Base-by-base conservation (phyloP, 1,140 invertebrate genomes). In the Drosophila ohnishii region DNA sequence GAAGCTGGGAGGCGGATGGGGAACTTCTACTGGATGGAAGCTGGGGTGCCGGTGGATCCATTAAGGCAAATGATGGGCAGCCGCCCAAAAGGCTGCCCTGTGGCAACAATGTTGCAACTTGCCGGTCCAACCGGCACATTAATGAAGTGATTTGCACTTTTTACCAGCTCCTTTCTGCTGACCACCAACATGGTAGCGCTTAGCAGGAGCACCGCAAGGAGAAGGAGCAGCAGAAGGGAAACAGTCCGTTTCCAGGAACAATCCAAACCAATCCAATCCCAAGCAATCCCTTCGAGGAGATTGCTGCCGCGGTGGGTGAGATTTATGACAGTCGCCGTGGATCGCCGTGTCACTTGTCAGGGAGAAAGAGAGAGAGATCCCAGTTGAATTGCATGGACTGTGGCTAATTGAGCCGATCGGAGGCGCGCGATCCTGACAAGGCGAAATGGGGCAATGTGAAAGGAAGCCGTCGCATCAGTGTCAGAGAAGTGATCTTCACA, bases 121-220 rank as follows among this genome's bases (percentile, higher is more conserved):
- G 56, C 35, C 44, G 51, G 44, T n/a, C 14, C 25, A 10, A 22
- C 47, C 74, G 64, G 74, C 58, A 75, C 84, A 75, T 88, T 87
- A 87, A 87, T 87, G 80, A 87, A 87, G 84, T 87, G 84, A 87
- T 87, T 87, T 87, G 84, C 84, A 80, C 76, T 72, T 88, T 88
- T 87, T 75, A 22, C 47, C 60, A 66, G 63, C 67, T 76, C 40
- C 60, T 83, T 86, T 35, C 71, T 85, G 82, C 71, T 85, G 82
- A 70, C 79, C 82, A 87, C 82, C 82, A 85, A 71, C 75, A 60
- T 40, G 37, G 45, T 13, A 30, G 28, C 30, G 5, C 19, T 19
- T 59, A 22, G 30, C 59, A 34, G 35, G 39, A 45, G 39, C 30
- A 1, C 1, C 13, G 16, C n/a, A 9, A 48, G 34, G 22, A 28